phyloP scores from a whole-genome alignment of 2,888 invertebrate genomes.

The Hyppa rectilinea region DNA sequence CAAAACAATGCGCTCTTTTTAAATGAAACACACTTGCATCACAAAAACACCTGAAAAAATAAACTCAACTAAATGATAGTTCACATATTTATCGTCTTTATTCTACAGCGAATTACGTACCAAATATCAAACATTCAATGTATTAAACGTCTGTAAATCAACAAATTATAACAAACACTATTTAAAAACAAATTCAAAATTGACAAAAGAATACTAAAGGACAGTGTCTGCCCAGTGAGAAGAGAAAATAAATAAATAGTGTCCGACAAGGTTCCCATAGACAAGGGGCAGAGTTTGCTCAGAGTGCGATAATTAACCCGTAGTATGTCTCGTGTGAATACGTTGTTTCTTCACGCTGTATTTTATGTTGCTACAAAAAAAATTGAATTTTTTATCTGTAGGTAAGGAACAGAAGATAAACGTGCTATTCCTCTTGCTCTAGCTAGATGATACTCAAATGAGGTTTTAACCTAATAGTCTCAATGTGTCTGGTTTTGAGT shows the following conservation, averaged over 20 bases:
- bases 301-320: constrained; percentile 83
- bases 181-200: constrained; percentile 10
- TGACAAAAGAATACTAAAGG: constrained; percentile 44
- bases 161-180: constrained; percentile 17
- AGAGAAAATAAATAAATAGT: constrained; percentile 72
- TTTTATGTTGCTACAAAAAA: constrained; percentile 14
- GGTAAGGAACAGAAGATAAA: too few relatives aligned
- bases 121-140: not conserved
- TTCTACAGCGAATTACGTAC: not conserved
- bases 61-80: not conserved
- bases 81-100: not conserved
- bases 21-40: not conserved
- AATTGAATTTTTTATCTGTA: constrained; percentile 9
- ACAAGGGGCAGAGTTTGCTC: constrained; percentile 73
- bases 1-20: not conserved
- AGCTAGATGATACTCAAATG: not conserved
- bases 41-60: not conserved
- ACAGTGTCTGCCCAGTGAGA: constrained; percentile 25
- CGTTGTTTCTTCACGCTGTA: constrained; percentile 42
- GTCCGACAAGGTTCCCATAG: constrained; percentile 77
- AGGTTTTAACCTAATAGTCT: not conserved
- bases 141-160: constrained; percentile 1
- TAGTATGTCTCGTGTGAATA: constrained; percentile 84
- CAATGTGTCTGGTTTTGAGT: not conserved
- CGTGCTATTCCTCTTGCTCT: too few relatives aligned